phyloP scores from a whole-genome alignment of 2,888 invertebrate genomes.

The Allolobophora icterica region DNA sequence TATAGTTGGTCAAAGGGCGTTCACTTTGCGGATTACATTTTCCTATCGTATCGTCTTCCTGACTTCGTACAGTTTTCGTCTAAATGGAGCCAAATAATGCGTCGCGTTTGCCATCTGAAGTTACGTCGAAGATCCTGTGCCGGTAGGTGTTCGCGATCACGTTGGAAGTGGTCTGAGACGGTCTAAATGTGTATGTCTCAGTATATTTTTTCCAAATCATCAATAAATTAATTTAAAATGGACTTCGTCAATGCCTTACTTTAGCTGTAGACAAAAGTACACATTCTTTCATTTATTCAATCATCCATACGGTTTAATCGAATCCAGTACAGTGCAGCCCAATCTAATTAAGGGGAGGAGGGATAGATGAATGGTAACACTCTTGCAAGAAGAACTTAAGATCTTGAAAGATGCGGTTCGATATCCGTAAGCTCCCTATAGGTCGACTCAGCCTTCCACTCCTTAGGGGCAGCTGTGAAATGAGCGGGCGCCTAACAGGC shows the following conservation, averaged over 20 bases:
- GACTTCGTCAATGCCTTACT: background rate
- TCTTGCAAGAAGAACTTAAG: no score
- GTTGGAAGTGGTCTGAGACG: background rate
- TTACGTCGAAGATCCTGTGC: conserved; percentile 26
- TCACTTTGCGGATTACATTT: background rate
- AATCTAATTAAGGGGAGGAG: no score
- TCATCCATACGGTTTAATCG: no score
- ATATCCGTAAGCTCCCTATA: no score
- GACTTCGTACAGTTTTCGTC: background rate
- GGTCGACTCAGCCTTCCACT: no score
- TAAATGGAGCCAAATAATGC: background rate
- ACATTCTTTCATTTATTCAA: no score
- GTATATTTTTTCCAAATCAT: background rate
- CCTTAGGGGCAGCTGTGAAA: no score
- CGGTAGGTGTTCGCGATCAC: background rate
- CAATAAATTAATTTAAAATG: background rate
- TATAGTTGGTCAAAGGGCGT: background rate
- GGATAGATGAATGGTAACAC: no score
- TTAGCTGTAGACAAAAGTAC: background rate
- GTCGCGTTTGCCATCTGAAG: background rate
- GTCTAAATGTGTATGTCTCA: background rate
- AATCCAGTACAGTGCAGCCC: no score
- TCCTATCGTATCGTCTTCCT: background rate
- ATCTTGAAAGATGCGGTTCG: no score
- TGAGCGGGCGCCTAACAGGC: no score